A percentile compares a stretch with the other conserved stretches of the same genome.
phyloP scores from a whole-genome alignment of 2,888 invertebrate genomes.

The Hemithea aestivaria region DNA sequence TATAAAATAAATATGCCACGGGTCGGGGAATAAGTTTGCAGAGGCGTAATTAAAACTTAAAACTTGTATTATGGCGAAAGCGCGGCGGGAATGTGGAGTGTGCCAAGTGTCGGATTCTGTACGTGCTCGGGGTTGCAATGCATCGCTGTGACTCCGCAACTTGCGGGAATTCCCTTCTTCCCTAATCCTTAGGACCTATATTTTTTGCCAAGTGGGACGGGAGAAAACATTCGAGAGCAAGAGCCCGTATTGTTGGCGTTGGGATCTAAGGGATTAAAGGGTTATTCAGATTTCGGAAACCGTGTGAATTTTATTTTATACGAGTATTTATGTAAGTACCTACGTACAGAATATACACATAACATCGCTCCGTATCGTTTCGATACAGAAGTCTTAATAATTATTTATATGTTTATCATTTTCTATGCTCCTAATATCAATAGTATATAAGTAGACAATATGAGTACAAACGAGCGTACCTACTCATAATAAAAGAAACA shows the following conservation, averaged over 20 bases:
- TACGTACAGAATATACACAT: neutral
- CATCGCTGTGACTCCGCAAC: constrained; percentile 33
- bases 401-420: too few species aligned
- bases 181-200: constrained; percentile 36
- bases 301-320: constrained; percentile 3
- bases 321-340: too few species aligned
- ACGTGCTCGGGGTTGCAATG: constrained; percentile 66
- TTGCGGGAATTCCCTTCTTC: constrained; percentile 35
- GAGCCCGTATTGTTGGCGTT: constrained; percentile 7
- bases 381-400: too few species aligned
- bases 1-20: constrained; percentile 35
- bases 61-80: constrained; percentile 61
- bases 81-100: constrained; percentile 56
- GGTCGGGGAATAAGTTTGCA: constrained; percentile 43
- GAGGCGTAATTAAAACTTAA: constrained; percentile 73
- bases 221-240: constrained; percentile 7
- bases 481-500: too few species aligned
- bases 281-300: constrained; percentile 1
- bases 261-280: constrained; percentile 6
- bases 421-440: too few species aligned
- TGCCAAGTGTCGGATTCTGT: constrained; percentile 72
- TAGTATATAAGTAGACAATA: too few species aligned
- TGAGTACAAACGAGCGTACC: too few species aligned
- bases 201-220: constrained; percentile 30
- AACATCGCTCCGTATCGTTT: too few species aligned